phyloP scores from a whole-genome alignment of 2,888 invertebrate genomes.

The Psococerastis gibbosa region DNA sequence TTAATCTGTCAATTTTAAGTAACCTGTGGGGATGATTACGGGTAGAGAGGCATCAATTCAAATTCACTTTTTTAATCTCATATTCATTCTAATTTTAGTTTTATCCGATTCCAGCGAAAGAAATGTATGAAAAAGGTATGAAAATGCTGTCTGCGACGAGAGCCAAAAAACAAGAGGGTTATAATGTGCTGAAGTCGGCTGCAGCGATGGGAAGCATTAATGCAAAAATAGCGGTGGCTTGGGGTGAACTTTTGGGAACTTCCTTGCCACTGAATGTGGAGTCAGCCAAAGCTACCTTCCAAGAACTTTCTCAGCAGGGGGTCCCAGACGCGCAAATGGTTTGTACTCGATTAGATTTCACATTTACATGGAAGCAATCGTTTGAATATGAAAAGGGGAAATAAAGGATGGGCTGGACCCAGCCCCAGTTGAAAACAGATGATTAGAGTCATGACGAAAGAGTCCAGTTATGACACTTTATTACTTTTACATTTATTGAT shows the following conservation, averaged over 20 bases:
- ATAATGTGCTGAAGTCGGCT: constrained; percentile 55
- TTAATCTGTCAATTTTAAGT: too few relatives aligned
- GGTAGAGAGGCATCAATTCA: too few relatives aligned
- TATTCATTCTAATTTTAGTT: constrained; percentile 8
- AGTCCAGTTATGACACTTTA: neutral
- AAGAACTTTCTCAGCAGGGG: constrained; percentile 53
- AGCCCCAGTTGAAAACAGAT: too few relatives aligned
- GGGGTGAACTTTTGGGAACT: constrained; percentile 75
- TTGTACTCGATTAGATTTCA: too few relatives aligned
- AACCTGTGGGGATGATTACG: too few relatives aligned
- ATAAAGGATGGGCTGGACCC: too few relatives aligned
- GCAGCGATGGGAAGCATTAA: constrained; percentile 61
- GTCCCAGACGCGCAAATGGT: constrained; percentile 81
- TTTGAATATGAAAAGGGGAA: too few relatives aligned
- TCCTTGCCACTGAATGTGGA: constrained; percentile 56
- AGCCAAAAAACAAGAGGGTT: constrained; percentile 52
- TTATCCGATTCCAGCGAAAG: constrained; percentile 41
- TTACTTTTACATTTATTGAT: constrained; percentile 6
- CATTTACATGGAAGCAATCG: too few relatives aligned
- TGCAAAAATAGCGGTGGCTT: constrained; percentile 69
- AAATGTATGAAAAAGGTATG: constrained; percentile 51
- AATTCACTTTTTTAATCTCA: too few relatives aligned
- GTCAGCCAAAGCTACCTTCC: constrained; percentile 55
- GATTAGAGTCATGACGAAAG: too few relatives aligned
- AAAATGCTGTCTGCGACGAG: constrained; percentile 49